Conservation (phyloP, 2,888 invertebrate species). For the Marronus borbonicus region DNA sequence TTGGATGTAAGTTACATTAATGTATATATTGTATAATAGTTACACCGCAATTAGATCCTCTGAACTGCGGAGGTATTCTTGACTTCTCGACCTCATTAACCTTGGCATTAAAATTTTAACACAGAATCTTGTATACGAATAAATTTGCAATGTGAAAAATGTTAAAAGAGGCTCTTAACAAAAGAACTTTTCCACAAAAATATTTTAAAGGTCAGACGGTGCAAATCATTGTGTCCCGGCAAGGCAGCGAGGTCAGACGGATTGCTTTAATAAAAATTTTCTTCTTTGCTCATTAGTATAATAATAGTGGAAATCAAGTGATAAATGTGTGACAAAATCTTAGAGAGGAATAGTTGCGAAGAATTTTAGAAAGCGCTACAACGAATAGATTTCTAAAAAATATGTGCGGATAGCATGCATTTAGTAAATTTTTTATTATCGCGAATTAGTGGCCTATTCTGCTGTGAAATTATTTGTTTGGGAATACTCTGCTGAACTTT, state of each 20-base stretch:
- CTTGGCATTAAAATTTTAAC: slow-evolving; percentile 21
- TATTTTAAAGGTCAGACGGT: slow-evolving; percentile 29
- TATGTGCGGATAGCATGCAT: not conserved
- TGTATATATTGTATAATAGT: slow-evolving; percentile 17
- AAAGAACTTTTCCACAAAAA: slow-evolving; percentile 26
- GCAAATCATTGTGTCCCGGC: not conserved
- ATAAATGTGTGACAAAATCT: slow-evolving; percentile 5
- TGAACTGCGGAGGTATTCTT: not conserved
- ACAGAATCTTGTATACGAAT: slow-evolving; percentile 1
- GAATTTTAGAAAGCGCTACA: slow-evolving; percentile 4
- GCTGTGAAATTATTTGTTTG: too few relatives aligned
- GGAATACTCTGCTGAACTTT: too few relatives aligned
- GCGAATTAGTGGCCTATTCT: too few relatives aligned
- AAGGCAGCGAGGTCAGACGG: slow-evolving; percentile 20
- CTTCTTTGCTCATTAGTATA: slow-evolving; percentile 8
- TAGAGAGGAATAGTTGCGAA: not conserved
- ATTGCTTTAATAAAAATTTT: slow-evolving; percentile 19
- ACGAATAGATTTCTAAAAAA: slow-evolving; percentile 5
- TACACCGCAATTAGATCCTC: slow-evolving; percentile 16
- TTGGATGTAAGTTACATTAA: not conserved
- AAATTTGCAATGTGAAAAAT: slow-evolving; percentile 17
- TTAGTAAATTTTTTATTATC: too few relatives aligned
- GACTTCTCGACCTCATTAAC: slow-evolving; percentile 22
- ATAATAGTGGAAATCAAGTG: slow-evolving; percentile 5
- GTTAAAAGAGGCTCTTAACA: slow-evolving; percentile 1